A percentile compares a stretch with the other conserved stretches of the same genome.
These are phyloP conservation scores for Lamprotornis superbus DNA, from an alignment of 2,113 vertebrate species.

Conservation along the genomic window DNA sequence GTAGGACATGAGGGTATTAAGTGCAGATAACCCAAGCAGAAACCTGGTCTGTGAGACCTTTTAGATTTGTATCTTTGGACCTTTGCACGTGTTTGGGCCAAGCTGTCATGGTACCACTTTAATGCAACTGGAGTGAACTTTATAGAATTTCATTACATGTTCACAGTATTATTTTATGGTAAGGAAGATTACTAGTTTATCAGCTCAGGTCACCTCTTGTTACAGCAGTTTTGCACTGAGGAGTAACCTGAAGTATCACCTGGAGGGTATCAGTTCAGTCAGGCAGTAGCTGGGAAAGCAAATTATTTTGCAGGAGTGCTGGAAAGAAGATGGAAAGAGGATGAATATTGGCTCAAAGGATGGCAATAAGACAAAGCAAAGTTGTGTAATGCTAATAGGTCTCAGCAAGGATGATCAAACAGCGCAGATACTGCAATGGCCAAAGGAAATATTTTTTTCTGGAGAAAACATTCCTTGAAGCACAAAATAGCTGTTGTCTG, in stretches of 20 bases:
- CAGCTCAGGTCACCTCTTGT: not conserved
- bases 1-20: not conserved
- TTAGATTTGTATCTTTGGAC: not conserved
- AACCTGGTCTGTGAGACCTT: not conserved
- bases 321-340: not conserved
- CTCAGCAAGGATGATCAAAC: not conserved
- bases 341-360: not conserved
- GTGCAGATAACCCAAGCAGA: not conserved
- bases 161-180: not conserved
- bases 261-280: not conserved
- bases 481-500: not conserved
- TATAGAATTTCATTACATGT: fast-evolving
- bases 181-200: not conserved
- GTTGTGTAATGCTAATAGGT: not conserved
- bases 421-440: not conserved
- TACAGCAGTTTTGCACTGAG: not conserved
- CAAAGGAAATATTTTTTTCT: not conserved
- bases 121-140: not conserved
- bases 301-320: not conserved
- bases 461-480: not conserved
- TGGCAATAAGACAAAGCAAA: not conserved
- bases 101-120: not conserved
- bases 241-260: not conserved
- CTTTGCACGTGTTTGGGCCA: not conserved
- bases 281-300: not conserved